phyloP scores from a whole-genome alignment of 2,888 invertebrate genomes.

The Dioctria linearis region DNA sequence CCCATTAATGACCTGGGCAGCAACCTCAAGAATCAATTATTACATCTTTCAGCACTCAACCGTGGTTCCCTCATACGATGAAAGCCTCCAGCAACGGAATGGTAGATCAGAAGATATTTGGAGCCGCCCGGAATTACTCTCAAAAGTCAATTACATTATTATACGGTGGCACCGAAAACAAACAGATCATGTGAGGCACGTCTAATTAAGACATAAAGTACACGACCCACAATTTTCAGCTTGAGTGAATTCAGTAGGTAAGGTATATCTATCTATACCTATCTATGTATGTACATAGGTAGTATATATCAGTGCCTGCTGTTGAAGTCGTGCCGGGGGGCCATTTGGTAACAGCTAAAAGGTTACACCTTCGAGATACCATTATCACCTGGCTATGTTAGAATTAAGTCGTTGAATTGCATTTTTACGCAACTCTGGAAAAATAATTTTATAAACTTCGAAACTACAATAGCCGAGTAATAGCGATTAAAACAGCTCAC shows the following conservation, averaged over 20 bases:
- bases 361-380: slow-evolving; percentile 6
- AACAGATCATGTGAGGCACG: slow-evolving; percentile 8
- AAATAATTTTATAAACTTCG: neutral
- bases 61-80: neutral
- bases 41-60: slow-evolving; percentile 29
- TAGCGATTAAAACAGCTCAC: neutral
- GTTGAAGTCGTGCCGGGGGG: slow-evolving; percentile 13
- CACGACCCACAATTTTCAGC: slow-evolving; percentile 44
- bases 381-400: slow-evolving; percentile 36
- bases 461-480: no score
- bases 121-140: neutral
- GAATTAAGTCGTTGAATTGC: slow-evolving; percentile 17
- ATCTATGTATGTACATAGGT: neutral
- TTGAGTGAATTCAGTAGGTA: neutral
- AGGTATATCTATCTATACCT: slow-evolving; percentile 26
- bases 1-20: slow-evolving; percentile 46
- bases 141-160: neutral
- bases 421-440: slow-evolving; percentile 8
- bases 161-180: slow-evolving; percentile 11
- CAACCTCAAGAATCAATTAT: slow-evolving; percentile 29
- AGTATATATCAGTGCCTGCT: no score
- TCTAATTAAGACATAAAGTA: slow-evolving; percentile 39
- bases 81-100: neutral
- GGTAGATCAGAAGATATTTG: neutral
- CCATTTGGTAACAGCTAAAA: slow-evolving; percentile 16